Evolutionary conservation across 1,140 invertebrate species (phyloP).

Genomic region (Sycophila sp.): DNA sequence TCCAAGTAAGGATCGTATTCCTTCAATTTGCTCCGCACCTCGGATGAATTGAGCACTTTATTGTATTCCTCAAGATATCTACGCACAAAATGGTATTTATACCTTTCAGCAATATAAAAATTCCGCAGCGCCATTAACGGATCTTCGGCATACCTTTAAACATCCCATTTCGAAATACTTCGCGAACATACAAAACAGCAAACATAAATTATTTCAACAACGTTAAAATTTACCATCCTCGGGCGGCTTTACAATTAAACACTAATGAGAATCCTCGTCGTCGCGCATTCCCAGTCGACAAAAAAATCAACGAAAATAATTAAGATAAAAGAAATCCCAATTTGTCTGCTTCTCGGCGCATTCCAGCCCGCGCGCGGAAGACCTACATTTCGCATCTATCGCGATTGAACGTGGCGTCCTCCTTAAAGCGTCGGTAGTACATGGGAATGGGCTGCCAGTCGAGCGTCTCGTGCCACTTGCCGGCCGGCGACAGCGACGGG

Average conservation of each 20-base stretch:
- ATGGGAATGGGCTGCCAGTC: constrained; percentile 27
- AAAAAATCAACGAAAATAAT: too few species aligned
- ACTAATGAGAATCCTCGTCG: too few species aligned
- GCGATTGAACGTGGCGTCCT: not conserved
- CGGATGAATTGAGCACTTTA: not conserved
- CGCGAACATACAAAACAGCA: not conserved
- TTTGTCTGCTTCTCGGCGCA: too few species aligned
- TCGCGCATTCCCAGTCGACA: too few species aligned
- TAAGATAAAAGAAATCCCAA: too few species aligned
- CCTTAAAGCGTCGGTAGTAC: not conserved
- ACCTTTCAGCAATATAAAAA: too few species aligned
- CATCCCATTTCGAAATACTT: not conserved
- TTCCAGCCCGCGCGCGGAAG: not conserved
- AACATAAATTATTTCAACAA: too few species aligned
- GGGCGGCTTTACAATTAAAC: too few species aligned
- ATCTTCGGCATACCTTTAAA: too few species aligned
- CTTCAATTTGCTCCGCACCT: not conserved
- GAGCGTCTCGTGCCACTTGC: not conserved
- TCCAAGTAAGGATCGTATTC: not conserved
- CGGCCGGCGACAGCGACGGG: not conserved
- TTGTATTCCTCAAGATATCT: constrained; percentile 1
- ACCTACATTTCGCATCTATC: constrained; percentile 19
- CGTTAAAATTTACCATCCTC: too few species aligned
- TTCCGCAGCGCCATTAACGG: too few species aligned
- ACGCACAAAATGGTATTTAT: too few species aligned